phyloP scores from a whole-genome alignment of 2,888 invertebrate species.

The Entomobrya multifasciata region DNA sequence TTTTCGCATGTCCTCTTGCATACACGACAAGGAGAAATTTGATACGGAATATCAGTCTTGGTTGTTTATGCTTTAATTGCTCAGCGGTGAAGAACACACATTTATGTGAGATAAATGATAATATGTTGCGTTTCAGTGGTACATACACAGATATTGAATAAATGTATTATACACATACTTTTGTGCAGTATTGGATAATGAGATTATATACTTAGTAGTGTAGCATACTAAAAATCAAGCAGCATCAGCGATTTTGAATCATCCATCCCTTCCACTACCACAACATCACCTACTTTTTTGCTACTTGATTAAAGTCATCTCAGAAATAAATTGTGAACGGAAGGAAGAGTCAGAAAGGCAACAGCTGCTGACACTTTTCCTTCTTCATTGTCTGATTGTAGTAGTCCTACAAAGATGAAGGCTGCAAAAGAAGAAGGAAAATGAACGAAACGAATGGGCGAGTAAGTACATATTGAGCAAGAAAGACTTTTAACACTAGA shows the following conservation, averaged over 20 bases:
- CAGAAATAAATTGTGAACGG: slow-evolving; percentile 21
- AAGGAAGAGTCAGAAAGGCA: slow-evolving; percentile 57
- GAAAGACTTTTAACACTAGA: background rate
- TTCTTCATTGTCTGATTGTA: background rate
- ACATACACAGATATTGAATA: no score
- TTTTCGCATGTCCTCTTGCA: no score
- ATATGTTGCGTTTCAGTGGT: no score
- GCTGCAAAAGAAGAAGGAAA: background rate
- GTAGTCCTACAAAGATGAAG: no score
- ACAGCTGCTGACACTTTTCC: slow-evolving; percentile 64
- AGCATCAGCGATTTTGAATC: slow-evolving; percentile 14
- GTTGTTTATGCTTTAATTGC: no score
- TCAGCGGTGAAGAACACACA: no score
- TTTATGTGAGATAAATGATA: no score
- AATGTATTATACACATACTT: no score
- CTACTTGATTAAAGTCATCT: background rate
- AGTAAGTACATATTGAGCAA: slow-evolving; percentile 6
- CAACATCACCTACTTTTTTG: slow-evolving; percentile 12
- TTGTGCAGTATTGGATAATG: no score
- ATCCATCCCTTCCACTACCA: background rate
- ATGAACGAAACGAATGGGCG: slow-evolving; percentile 20
- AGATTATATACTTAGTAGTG: no score
- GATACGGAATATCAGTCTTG: no score
- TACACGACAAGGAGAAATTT: no score
- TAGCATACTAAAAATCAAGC: slow-evolving; percentile 22